Base-by-base conservation (phyloP, 2,888 invertebrate genomes). In the Endomychus coccineus region DNA sequence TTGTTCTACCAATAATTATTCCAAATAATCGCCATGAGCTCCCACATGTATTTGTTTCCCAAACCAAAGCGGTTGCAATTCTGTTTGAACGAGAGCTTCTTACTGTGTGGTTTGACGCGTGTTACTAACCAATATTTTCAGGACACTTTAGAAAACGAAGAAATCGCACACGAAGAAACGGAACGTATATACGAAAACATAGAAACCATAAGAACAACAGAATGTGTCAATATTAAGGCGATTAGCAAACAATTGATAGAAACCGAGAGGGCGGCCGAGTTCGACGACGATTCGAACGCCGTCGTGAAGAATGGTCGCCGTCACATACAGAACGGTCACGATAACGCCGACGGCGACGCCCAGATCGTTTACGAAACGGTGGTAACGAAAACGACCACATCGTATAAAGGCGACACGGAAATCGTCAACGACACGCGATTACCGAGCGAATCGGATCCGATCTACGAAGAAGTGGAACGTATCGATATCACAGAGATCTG, bases 121-220 rank as follows among this genome's bases (percentile, higher is more conserved):
- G 36, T 27, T 42, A 56, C 58, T 57, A 57, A 58, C 59, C 14
- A 30, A 27, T 34, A 27, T 39, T 59, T 59, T 42, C 51, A 62
- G 62, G 61, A 63, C 30, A 49, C 60, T 31, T 52, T 56, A 31
- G 53, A 56, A 37, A 39, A 46, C 34, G 35, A 48, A 14, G 54
- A 57, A 42, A 28, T 42, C 6, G 48, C 40, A 2, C 16, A 19
- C n/a, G 10, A 23, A 33, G 41, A 27, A 14, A 24, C 30, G 44
- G 48, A 33, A 44, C 53, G 46, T 33, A 36, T 54, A 10, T 56
- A 58, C 47, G 58, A 59, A 41, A 55, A 52, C 43, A 43, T 57
- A 14, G 46, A 51, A 23, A 39, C 45, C 6, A 37, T 39, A 10
- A 48, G 41, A n/a, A 19, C 6, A 6, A 19, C 12, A 2, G 31